Evolutionary conservation across 2,797 vertebrate species (phyloP).

Genomic region (Syncerus caffer): DNA sequence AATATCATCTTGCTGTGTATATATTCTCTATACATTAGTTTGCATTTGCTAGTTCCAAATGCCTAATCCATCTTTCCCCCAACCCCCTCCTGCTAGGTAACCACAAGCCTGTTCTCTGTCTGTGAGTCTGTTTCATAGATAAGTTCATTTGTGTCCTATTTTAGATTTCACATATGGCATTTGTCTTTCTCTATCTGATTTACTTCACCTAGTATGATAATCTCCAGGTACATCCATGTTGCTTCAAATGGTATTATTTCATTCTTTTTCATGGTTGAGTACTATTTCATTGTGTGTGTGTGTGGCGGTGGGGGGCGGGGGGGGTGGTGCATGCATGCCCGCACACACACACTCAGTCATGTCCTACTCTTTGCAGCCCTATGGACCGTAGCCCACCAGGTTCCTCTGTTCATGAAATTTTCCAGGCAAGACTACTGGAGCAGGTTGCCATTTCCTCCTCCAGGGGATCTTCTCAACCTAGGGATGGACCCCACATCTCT

Average conservation of each 20-base stretch:
- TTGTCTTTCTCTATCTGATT: neutral
- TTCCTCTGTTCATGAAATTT: neutral
- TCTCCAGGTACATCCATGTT: neutral
- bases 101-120: neutral
- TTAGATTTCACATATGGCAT: neutral
- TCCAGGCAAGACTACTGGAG: neutral
- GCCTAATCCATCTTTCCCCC: neutral
- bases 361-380: neutral
- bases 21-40: too few species aligned
- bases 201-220: neutral
- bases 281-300: neutral
- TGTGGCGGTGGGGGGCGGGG: too few species aligned
- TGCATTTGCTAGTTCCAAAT: neutral
- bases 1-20: neutral
- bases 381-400: rapidly evolving
- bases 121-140: neutral
- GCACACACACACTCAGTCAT: neutral
- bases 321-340: too few species aligned
- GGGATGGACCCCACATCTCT: neutral
- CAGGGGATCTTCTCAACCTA: neutral
- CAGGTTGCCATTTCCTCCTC: neutral
- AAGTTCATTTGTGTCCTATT: neutral
- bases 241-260: neutral
- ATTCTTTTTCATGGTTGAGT: neutral
- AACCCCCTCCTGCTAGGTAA: neutral